Percentiles rank a stretch among this genome's conserved stretches.
Conservation (phyloP, 30 jellyfish, hydroid and myxozoan genomes). For the Aurelia coerulea region DNA sequence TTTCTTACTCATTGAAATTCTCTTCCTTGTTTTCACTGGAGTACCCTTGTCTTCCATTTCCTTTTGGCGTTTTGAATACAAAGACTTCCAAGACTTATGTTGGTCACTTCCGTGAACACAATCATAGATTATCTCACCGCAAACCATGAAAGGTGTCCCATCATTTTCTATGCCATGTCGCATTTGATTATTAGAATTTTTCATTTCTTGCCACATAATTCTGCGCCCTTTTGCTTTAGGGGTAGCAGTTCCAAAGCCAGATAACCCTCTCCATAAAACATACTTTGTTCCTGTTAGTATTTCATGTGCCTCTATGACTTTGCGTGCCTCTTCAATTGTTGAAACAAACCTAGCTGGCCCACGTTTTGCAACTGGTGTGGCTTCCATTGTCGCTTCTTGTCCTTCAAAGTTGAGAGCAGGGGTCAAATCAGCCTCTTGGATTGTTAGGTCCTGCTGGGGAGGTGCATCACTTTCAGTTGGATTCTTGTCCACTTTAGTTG, state of each 20-base stretch:
- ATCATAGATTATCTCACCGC: constrained; percentile 58
- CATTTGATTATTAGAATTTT: constrained; percentile 43
- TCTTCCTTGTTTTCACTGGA: constrained; percentile 50
- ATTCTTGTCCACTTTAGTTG: constrained; percentile 31
- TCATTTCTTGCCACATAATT: constrained; percentile 58
- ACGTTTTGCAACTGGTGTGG: neutral
- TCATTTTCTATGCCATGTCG: constrained; percentile 60
- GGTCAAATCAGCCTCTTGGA: neutral
- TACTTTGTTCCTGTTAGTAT: constrained; percentile 60
- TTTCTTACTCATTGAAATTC: constrained; percentile 37
- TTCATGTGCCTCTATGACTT: constrained; percentile 62
- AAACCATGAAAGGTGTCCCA: constrained; percentile 51
- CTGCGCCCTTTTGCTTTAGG: constrained; percentile 43
- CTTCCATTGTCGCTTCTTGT: neutral
- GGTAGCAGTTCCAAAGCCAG: constrained; percentile 49
- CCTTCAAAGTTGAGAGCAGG: neutral
- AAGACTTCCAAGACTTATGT: constrained; percentile 47
- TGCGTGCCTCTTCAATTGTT: constrained; percentile 47
- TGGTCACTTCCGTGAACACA: constrained; percentile 61
- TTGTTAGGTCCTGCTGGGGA: neutral
- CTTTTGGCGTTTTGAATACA: constrained; percentile 43
- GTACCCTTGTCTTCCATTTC: constrained; percentile 52
- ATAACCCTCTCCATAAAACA: constrained; percentile 59
- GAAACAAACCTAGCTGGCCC: constrained; percentile 41
- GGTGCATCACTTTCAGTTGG: neutral